Base-by-base conservation (phyloP, 2,888 invertebrate genomes). In the Folsomia candida region DNA sequence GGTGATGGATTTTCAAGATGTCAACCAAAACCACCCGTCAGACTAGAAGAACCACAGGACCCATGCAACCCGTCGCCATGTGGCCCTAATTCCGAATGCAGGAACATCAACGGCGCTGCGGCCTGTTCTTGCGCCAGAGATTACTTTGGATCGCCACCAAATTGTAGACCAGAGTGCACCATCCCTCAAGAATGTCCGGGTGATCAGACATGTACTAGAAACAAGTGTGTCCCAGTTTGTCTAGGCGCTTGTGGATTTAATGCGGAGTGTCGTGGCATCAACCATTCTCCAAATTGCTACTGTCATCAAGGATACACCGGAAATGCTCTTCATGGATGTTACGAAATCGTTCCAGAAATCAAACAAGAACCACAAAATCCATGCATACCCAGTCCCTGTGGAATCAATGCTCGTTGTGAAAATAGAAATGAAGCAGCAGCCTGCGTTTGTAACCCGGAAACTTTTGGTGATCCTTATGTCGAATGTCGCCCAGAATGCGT, bases 281-380 rank as follows among this genome's bases (percentile, higher is more conserved):
- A 89, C 81, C 92, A 20, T 14, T 88, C 87, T 80, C 88, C 92
- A 18, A 87, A 91, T 65, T 93, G 93, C 81, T 88, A 89, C 72
- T 94, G 94, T 82, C 88, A 90, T 76, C 89, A 90, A 82, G 93
- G 93, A 74, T 93, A 89, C 82, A 88, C 89, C 6, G 93, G 93
- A 82, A 90, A 92, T 85, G 90, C 93, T 14, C 86, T 91, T 78
- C 85, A 87, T 71, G 89, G 91, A 69, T 93, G 93, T 82, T 89
- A 90, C 78, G 29, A 54, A 37, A n/a, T 67, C 4, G 69, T 68
- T 60, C 67, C 68, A 76, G 51, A 58, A 60, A 27, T 69, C 14
- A 73, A 67, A 3, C 65, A 65, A 18, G 72, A 72, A 63, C 71
- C 68, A 6, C 61, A 67, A 14, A 83, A 86, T 77, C 91, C 90